phyloP scores from a whole-genome alignment of 2,888 invertebrate species.

The Lithosia quadra region DNA sequence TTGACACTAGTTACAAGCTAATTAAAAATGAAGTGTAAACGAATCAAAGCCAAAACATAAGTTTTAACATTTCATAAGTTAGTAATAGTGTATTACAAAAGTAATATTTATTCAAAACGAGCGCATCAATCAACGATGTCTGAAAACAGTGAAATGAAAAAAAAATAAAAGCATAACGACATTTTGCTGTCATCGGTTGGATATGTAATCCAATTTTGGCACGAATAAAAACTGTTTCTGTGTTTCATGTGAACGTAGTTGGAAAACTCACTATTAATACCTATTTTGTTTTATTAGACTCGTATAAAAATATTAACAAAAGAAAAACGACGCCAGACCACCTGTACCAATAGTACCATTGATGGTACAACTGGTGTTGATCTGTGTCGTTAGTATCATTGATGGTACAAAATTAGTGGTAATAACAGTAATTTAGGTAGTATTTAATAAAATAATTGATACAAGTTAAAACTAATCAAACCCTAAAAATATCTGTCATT shows the following conservation, averaged over 20 bases:
- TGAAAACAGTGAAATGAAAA: slow-evolving; percentile 34
- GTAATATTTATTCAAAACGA: slow-evolving; percentile 33
- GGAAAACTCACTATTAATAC: not conserved
- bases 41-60: not conserved
- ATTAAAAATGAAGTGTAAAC: not conserved
- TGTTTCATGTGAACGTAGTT: slow-evolving; percentile 37
- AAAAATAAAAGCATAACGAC: slow-evolving; percentile 42
- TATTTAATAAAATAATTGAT: not conserved
- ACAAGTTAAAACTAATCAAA: too few species aligned
- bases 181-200: slow-evolving; percentile 41
- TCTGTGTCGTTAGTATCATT: too few species aligned
- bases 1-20: not conserved
- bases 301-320: too few species aligned
- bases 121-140: slow-evolving; percentile 42
- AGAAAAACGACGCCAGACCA: too few species aligned
- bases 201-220: slow-evolving; percentile 49
- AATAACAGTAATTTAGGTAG: too few species aligned
- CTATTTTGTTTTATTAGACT: too few species aligned
- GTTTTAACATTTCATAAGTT: not conserved
- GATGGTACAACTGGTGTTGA: too few species aligned
- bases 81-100: slow-evolving; percentile 22
- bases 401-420: not conserved
- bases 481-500: too few species aligned
- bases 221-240: slow-evolving; percentile 37
- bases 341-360: too few species aligned